Evolutionary conservation across 2,113 vertebrate species (phyloP).

Genomic region (Vulpes ferrilata): DNA sequence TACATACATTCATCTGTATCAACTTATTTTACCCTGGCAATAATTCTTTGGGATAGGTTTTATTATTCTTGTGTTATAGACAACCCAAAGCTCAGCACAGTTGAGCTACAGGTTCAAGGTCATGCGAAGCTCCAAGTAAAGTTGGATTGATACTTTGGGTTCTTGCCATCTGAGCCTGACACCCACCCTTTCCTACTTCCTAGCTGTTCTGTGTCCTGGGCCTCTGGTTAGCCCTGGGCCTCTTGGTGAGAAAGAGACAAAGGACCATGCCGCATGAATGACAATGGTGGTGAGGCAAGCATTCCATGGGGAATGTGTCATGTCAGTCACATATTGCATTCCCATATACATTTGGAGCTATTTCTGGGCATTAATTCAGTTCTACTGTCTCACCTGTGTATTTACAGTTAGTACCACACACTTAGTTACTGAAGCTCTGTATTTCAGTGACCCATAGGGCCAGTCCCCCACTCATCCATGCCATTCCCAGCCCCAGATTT

Average conservation of each 20-base stretch:
- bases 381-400: neutral
- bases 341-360: neutral
- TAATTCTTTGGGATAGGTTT: neutral
- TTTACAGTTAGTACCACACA: neutral
- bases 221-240: neutral
- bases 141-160: neutral
- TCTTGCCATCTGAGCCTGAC: neutral
- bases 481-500: neutral
- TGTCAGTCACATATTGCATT: neutral
- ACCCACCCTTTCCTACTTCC: neutral
- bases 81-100: neutral
- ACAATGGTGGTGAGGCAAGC: neutral
- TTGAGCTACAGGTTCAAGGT: neutral
- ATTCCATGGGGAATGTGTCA: fast-evolving
- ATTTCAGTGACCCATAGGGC: neutral
- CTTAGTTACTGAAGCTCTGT: neutral
- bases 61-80: neutral
- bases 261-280: neutral
- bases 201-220: neutral
- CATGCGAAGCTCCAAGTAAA: neutral
- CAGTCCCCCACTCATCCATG: neutral
- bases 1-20: neutral
- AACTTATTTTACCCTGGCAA: neutral
- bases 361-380: neutral
- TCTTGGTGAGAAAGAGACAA: neutral